Base-by-base conservation (phyloP, 1,140 invertebrate genomes). In the Brachionus manjavacas region DNA sequence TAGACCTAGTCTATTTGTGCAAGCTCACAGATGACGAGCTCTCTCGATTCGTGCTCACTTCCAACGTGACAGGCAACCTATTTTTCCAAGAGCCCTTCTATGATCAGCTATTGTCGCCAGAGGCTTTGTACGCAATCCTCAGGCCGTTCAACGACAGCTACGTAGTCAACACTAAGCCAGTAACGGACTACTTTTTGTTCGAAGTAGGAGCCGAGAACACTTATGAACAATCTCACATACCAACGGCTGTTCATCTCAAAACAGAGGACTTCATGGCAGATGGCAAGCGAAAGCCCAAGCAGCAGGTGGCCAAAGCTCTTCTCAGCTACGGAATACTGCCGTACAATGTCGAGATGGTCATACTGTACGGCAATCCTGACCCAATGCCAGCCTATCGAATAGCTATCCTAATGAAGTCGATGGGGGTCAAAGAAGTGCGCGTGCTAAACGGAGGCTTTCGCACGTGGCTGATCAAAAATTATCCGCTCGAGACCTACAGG, bases 1-100 rank as follows among this genome's bases (percentile, higher is more conserved):
- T 81, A 9, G 41, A 68, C 16, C 23, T 68, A 23, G 35, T 81
- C 9, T 81, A 81, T 14, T 31, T 81, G 28, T 81, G 79, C n/a
- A 39, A 81, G 28, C 23, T 81, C 3, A 20, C 14, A 9, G 52
- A 35, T 7, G 49, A 7, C 6, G 49, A 81, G 11, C n/a, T 81
- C 4, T 20, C 28, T 0, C 39, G 16, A 12, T 76, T 46, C 28
- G 25, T 76, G 20, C 41, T 46, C 4, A 46, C 39, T 35, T 46
- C 72, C 11, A 76, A 76, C 16, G 23, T 60, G 0, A 81, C 52
- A 20, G 52, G 46, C 14, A 79, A 81, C 14, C 35, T 81, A 4
- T 81, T 81, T 4, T 81, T 81, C 28, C 79, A 81, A 60, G 79
- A 81, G 23, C 79, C 79, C 4, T 81, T 81, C 35, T 81, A 81